Evolutionary conservation across 92 coral and sea anemone genomes (phyloP).

Genomic region (Zoanthus sociatus): DNA sequence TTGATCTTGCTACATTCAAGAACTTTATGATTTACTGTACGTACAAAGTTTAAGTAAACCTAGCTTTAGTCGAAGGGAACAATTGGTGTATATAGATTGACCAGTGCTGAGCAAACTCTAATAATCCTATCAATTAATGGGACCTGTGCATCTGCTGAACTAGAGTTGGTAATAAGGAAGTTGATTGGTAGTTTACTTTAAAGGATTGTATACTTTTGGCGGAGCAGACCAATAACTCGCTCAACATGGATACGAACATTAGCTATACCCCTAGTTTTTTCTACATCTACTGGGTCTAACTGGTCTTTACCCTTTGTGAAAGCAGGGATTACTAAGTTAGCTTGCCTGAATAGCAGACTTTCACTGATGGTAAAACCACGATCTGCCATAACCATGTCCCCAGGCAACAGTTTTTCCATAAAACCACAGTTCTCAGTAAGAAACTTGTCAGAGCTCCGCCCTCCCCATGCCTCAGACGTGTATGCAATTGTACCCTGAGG

Average conservation of each 20-base stretch:
- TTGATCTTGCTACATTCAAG: slow-evolving; percentile 1
- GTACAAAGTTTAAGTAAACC: slow-evolving; percentile 2
- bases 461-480: slow-evolving; percentile 20
- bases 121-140: slow-evolving; percentile 45
- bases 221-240: slow-evolving; percentile 45
- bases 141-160: slow-evolving; percentile 7
- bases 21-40: slow-evolving; percentile 2
- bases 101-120: slow-evolving; percentile 39
- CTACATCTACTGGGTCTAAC: slow-evolving; percentile 33
- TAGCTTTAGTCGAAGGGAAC: slow-evolving; percentile 50
- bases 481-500: slow-evolving; percentile 21
- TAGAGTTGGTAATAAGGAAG: slow-evolving; percentile 22
- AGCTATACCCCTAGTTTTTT: slow-evolving; percentile 34
- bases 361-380: slow-evolving; percentile 42
- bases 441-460: slow-evolving; percentile 24
- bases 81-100: slow-evolving; percentile 38
- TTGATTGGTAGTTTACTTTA: slow-evolving; percentile 40
- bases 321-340: slow-evolving; percentile 44
- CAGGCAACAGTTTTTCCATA: slow-evolving; percentile 33
- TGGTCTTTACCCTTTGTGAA: slow-evolving; percentile 36
- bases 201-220: slow-evolving; percentile 25
- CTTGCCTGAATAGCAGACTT: slow-evolving; percentile 42
- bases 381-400: slow-evolving; percentile 33
- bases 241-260: slow-evolving; percentile 30
- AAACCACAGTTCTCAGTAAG: slow-evolving; percentile 40